A percentile compares a stretch with the other conserved stretches of the same genome.
Conservation (phyloP, 2,797 vertebrate genomes). For the Carduelis carduelis region DNA sequence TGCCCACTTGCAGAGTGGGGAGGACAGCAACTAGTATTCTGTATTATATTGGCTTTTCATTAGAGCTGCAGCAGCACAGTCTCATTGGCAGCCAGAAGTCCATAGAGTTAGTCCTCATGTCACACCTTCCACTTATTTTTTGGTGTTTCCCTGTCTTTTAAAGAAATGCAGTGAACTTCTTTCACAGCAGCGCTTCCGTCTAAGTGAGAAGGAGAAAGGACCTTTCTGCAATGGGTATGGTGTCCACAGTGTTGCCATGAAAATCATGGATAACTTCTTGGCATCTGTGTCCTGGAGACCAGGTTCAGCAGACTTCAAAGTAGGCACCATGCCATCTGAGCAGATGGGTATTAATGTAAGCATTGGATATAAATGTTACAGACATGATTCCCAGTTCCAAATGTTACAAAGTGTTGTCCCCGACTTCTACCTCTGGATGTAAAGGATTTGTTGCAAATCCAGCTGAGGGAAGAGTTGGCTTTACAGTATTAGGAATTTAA, state of each 20-base stretch:
- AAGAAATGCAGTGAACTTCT: not conserved
- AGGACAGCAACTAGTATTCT: not conserved
- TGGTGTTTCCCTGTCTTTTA: not conserved
- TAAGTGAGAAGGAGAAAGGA: not conserved
- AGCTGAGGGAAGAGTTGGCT: slow-evolving; percentile 19
- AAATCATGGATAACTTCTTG: not conserved
- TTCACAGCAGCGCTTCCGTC: not conserved
- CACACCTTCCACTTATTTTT: not conserved
- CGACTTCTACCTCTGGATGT: slow-evolving; percentile 34
- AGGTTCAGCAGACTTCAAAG: slow-evolving; percentile 4
- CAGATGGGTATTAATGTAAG: slow-evolving; percentile 62
- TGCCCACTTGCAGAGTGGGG: not conserved
- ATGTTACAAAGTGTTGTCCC: slow-evolving; percentile 39
- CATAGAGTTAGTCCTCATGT: not conserved
- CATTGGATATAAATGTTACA: not conserved
- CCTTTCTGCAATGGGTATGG: not conserved
- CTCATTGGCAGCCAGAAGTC: not conserved
- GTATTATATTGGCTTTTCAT: not conserved
- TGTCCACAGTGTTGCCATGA: not conserved
- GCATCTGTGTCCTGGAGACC: not conserved
- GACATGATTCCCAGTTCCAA: slow-evolving; percentile 27
- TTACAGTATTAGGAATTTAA: slow-evolving; percentile 19
- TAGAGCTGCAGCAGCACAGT: not conserved
- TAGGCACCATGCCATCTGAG: not conserved
- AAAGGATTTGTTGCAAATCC: slow-evolving; percentile 49